A percentile compares a stretch with the other conserved stretches of the same genome.
phyloP scores from a whole-genome alignment of 2,888 invertebrate species.

The Rhodophaea formosa region DNA sequence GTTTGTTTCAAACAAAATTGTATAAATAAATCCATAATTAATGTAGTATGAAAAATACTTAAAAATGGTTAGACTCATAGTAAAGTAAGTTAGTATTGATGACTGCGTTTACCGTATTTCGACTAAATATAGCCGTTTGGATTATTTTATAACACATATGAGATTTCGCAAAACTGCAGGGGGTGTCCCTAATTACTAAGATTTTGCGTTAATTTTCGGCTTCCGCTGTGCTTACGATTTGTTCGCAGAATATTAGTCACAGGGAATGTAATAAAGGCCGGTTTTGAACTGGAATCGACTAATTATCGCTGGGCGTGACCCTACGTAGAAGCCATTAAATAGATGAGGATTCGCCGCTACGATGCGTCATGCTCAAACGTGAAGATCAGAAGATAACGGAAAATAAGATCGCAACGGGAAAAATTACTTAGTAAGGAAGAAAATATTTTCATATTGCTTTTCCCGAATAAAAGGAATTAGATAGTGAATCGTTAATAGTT shows the following conservation, averaged over 20 bases:
- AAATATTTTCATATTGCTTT: no score
- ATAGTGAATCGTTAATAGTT: no score
- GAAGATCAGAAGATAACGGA: conserved; percentile 14
- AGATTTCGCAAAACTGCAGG: background rate
- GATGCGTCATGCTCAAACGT: conserved; percentile 20
- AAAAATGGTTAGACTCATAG: no score
- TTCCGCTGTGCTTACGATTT: conserved; percentile 17
- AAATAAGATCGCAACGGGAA: conserved; percentile 11
- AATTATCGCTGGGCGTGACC: conserved; percentile 59
- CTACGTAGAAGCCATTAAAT: conserved; percentile 54
- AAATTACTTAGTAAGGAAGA: background rate
- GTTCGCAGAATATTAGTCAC: conserved; percentile 33
- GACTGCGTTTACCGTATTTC: no score
- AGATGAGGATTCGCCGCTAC: conserved; percentile 16
- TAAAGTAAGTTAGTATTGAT: no score
- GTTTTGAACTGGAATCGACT: conserved; percentile 55
- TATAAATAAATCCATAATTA: no score
- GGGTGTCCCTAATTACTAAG: background rate
- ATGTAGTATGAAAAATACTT: no score
- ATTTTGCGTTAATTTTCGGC: background rate
- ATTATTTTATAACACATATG: no score
- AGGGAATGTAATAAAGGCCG: conserved; percentile 26
- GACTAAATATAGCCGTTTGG: no score
- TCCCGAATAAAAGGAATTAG: no score
- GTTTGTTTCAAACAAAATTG: no score